A percentile compares a stretch with the other conserved stretches of the same genome.
phyloP scores from a whole-genome alignment of 2,888 invertebrate species.

The Brachyptera putata region DNA sequence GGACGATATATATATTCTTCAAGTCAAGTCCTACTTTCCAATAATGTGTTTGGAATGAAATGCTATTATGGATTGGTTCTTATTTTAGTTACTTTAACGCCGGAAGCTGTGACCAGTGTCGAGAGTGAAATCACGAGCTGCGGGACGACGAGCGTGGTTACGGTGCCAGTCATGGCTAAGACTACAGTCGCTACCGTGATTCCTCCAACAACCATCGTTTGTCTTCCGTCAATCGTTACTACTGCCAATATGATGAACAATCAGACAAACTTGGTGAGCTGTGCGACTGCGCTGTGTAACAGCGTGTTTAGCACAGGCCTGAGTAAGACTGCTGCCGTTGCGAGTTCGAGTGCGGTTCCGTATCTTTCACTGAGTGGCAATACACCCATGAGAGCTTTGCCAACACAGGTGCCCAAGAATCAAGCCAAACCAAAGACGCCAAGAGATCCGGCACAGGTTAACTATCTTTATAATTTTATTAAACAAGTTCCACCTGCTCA shows the following conservation, averaged over 20 bases:
- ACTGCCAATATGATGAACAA: conserved; percentile 21
- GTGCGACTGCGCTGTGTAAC: conserved; percentile 2
- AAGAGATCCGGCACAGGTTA: conserved; percentile 28
- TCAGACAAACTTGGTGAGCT: conserved; percentile 16
- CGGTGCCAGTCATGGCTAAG: conserved; percentile 41
- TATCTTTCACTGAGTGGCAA: conserved; percentile 50
- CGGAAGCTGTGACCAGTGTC: conserved; percentile 52
- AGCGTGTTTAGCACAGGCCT: too few relatives aligned
- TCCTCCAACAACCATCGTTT: conserved; percentile 52
- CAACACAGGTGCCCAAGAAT: conserved; percentile 42
- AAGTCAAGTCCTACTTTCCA: too few relatives aligned
- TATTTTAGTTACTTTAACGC: conserved; percentile 53
- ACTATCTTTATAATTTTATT: too few relatives aligned
- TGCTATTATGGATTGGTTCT: too few relatives aligned
- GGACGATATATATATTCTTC: too few relatives aligned
- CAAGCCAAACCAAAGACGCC: conserved; percentile 41
- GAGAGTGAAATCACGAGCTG: conserved; percentile 51
- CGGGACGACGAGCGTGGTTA: conserved; percentile 38
- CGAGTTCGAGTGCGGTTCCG: conserved; percentile 49
- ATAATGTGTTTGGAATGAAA: too few relatives aligned
- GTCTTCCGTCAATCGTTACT: conserved; percentile 44
- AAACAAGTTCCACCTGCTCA: not conserved
- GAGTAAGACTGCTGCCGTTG: conserved; percentile 38
- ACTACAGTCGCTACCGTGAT: conserved; percentile 46
- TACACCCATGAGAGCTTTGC: conserved; percentile 49